Evolutionary conservation across 2,888 invertebrate species (phyloP).

Genomic region (Polymixis lichenea): DNA sequence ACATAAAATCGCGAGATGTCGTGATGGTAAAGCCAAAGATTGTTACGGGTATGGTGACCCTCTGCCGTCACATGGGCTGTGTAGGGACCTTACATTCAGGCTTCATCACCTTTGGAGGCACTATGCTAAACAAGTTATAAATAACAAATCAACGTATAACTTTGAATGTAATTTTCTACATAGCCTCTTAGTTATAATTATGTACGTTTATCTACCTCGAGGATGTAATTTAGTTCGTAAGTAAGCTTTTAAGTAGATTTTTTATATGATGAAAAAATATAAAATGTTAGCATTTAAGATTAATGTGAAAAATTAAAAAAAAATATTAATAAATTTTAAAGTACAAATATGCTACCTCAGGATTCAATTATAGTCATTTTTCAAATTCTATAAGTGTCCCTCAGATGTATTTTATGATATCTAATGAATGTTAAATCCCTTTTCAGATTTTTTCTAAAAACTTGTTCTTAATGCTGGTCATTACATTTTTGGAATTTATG

Average conservation of each 20-base stretch:
- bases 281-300: constrained; percentile 83
- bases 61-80: constrained; percentile 89
- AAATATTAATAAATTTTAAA: constrained; percentile 80
- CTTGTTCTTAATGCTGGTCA: constrained; percentile 59
- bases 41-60: constrained; percentile 91
- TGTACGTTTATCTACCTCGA: constrained; percentile 90
- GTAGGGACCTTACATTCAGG: constrained; percentile 77
- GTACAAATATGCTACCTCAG: constrained; percentile 91
- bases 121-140: constrained; percentile 43
- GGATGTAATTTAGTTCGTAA: constrained; percentile 85
- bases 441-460: constrained; percentile 60
- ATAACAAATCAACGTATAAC: constrained; percentile 53
- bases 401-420: constrained; percentile 73
- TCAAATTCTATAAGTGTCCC: constrained; percentile 73
- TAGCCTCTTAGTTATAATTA: constrained; percentile 78
- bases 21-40: constrained; percentile 91
- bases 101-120: constrained; percentile 48
- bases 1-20: constrained; percentile 88
- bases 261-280: constrained; percentile 88
- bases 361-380: constrained; percentile 85
- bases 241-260: constrained; percentile 89
- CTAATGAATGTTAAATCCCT: constrained; percentile 69
- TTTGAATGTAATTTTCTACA: constrained; percentile 77
- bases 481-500: constrained; percentile 62
- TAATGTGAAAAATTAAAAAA: constrained; percentile 82